phyloP scores from a whole-genome alignment of 2,888 invertebrate species.

The Sepiola atlantica region DNA sequence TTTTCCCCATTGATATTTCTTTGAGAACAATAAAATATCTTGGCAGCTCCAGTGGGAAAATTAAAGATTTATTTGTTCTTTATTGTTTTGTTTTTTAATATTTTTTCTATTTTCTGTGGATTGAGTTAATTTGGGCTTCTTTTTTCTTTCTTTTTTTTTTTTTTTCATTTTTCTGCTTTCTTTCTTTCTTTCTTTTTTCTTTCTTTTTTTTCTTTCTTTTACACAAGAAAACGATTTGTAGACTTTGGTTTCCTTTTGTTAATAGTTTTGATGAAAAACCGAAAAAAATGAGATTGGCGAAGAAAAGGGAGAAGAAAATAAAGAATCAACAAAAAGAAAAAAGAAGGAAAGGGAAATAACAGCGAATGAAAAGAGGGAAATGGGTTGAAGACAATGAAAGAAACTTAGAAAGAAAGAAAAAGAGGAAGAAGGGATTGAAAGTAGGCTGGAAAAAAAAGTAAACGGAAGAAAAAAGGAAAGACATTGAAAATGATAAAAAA shows the following conservation, averaged over 20 bases:
- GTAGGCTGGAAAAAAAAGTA: not conserved
- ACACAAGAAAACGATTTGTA: not conserved
- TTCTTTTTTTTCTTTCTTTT: not conserved
- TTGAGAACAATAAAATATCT: not conserved
- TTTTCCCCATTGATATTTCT: not conserved
- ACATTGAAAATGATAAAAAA: not conserved
- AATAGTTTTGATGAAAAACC: not conserved
- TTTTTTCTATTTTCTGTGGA: not conserved
- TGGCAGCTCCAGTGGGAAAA: not conserved
- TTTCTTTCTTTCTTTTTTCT: too few relatives aligned
- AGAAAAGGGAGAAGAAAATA: not conserved
- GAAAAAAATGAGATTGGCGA: not conserved
- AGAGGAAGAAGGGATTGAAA: not conserved
- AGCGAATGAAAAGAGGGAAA: not conserved
- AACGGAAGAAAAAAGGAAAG: not conserved
- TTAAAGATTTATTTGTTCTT: not conserved
- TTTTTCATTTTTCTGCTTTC: too few relatives aligned
- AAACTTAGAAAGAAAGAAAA: not conserved
- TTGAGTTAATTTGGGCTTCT: not conserved
- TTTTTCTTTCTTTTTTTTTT: too few relatives aligned
- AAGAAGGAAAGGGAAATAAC: not conserved
- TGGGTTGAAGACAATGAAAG: too few relatives aligned
- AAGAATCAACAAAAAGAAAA: not conserved
- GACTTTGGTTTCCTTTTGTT: not conserved
- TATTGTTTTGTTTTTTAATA: not conserved